Evolutionary conservation across 2,888 invertebrate species (phyloP), one percentile per base, ranked within the genome.

Genomic region (Arge pagana): DNA sequence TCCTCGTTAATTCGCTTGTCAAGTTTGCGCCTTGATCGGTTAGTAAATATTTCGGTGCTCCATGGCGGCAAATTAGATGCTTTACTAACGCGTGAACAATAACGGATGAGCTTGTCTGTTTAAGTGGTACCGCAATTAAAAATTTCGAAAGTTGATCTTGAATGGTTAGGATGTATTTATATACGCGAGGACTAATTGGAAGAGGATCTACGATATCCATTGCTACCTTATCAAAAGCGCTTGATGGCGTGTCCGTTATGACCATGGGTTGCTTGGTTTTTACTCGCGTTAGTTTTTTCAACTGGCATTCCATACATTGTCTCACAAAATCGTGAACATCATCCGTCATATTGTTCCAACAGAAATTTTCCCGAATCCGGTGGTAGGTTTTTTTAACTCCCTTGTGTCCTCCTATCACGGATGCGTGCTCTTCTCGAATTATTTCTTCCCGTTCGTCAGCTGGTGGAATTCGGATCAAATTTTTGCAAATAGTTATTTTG

Each of bases 1-100:
- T n/a, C 30, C 50, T 30, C 35, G 63, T 53, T 5, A 64, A 18
- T 1, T 37, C 23, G 5, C 60, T 59, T 1, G 55, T 10, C 13
- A 65, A 64, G 33, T 61, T 59, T 8, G 53, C 40, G 0, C 64
- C 62, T 50, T 60, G 60, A 23, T 66, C 64, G 0, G 62, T 61
- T 8, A 64, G 11, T 1, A 59, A 19, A 2, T 23, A 8, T 19
- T 52, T 53, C 0, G 62, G 62, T 2, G 57, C 21, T 2, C 62
- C 62, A 16, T 56, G 59, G 6, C 40, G 42, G 13, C 56, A 54
- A 5, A 64, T 50, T 5, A 60, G 58, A 1, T 54, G 11, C 33
- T 60, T 56, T 3, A 61, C 33, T 15, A 61, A 56, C 1, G 57
- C 57, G 10, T 58, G 50, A 1, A 56, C 57, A 2, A 62, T 52